Base-by-base conservation (phyloP, 2,113 vertebrate genomes). In the Capreolus pygargus region DNA sequence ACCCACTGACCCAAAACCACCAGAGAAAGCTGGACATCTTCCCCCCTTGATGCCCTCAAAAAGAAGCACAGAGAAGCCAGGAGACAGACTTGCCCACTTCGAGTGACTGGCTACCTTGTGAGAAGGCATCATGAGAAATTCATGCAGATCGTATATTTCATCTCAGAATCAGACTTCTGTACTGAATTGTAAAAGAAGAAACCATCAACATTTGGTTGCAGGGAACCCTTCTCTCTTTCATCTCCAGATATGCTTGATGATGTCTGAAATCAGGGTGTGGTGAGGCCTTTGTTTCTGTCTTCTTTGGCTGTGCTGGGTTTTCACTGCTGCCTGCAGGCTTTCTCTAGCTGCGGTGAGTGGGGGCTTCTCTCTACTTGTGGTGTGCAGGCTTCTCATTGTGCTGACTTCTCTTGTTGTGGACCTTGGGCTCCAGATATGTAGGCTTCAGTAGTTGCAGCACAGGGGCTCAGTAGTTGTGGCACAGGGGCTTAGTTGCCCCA, bases 311-410 rank as follows among this genome's bases (percentile, higher is more conserved):
- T 76, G 70, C 70, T 43, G 70, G 10, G 36, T 23, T 23, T 76
- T 76, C 70, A 27, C 70, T 76, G 70, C 3, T 76, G 36, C 36
- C 21, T 76, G 39, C 12, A 43, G 36, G 23, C 36, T 76, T 25
- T 76, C 11, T 76, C 36, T 14, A 14, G 36, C 25, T 76, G 36
- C 0, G 0, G 21, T 3, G 3, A 76, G 21, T 1, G 23, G 70
- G 23, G 12, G 23, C 21, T 27, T 14, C 70, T 2, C 36, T 43
- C 36, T 27, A 27, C 11, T 27, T 76, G 23, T 7, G 3, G 39
- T 27, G 12, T 14, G 12, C 23, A 27, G 39, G 70, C 36, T 76
- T 14, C 70, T 43, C 21, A 76, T 2, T 43, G 70, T 43, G 70
- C 5, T 25, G 70, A 13, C 23, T 39, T 74, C 23, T 74, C 36